These are phyloP conservation scores for Stigmatopora nigra DNA, from an alignment of 2,113 vertebrate genomes.

Conservation along the genomic window DNA sequence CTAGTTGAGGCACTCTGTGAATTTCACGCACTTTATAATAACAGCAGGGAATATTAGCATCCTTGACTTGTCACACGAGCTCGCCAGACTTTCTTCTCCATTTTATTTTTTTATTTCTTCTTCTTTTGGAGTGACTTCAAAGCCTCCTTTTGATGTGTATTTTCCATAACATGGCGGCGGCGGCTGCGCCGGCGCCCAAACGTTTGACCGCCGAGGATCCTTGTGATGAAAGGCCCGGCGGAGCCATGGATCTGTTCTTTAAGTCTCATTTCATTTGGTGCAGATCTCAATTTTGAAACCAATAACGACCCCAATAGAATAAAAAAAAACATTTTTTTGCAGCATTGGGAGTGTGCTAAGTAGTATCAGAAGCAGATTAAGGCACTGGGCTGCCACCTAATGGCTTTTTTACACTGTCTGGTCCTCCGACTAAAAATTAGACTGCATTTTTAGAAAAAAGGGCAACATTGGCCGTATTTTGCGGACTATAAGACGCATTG, in stretches of 20 bases:
- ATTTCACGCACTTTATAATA: conserved; percentile 41
- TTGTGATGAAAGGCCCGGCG: conserved; percentile 26
- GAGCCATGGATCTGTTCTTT: conserved; percentile 32
- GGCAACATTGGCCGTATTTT: no score
- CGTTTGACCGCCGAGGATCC: conserved; percentile 37
- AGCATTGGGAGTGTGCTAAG: conserved; percentile 7
- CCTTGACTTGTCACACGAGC: conserved; percentile 45
- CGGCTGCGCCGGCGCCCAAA: conserved; percentile 33
- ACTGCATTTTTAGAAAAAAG: no score
- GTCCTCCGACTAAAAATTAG: background rate
- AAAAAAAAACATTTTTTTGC: conserved; percentile 20
- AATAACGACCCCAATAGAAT: background rate
- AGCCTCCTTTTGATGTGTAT: conserved; percentile 56
- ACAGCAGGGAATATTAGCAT: conserved; percentile 20
- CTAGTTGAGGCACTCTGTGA: conserved; percentile 29
- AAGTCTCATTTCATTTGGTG: conserved; percentile 50
- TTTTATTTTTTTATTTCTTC: background rate
- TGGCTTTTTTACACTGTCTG: conserved; percentile 30
- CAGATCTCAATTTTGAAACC: conserved; percentile 39
- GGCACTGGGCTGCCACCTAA: conserved; percentile 58
- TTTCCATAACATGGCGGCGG: conserved; percentile 32
- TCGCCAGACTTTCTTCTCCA: conserved; percentile 18
- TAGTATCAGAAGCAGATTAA: conserved; percentile 1
- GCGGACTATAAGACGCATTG: no score
- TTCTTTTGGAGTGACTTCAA: conserved; percentile 40